Evolutionary conservation across 2,113 vertebrate genomes (phyloP).

Genomic region (Nerophis ophidion): DNA sequence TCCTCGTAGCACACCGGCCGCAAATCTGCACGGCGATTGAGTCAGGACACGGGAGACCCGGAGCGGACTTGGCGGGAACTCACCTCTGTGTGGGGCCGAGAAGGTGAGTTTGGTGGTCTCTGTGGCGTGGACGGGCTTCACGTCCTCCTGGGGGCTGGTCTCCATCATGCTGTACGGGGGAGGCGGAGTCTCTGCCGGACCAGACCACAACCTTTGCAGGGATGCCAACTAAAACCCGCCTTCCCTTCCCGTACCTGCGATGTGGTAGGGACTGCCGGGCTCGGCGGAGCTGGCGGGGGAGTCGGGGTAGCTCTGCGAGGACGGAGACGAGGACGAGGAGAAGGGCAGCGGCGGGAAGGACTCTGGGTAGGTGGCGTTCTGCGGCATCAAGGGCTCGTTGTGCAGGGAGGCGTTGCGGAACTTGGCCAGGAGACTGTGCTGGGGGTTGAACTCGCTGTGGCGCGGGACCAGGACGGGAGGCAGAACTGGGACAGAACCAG

Average conservation of each 20-base stretch:
- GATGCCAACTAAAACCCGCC: too few species aligned
- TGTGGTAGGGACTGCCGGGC: conserved; percentile 83
- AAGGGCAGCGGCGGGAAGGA: conserved; percentile 84
- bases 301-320: conserved; percentile 77
- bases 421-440: conserved; percentile 92
- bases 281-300: conserved; percentile 84
- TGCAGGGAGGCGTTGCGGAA: conserved; percentile 88
- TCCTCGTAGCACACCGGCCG: conserved; percentile 97
- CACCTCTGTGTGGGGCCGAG: conserved; percentile 79
- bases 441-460: conserved; percentile 96
- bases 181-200: conserved; percentile 79
- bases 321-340: conserved; percentile 76
- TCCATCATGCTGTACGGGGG: conserved; percentile 82
- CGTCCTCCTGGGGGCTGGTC: conserved; percentile 71
- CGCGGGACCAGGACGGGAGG: conserved; percentile 94
- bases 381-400: conserved; percentile 90
- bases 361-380: conserved; percentile 91
- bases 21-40: conserved; percentile 70
- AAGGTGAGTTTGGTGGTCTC: conserved; percentile 75
- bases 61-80: background rate
- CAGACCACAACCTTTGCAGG: background rate
- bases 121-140: conserved; percentile 72
- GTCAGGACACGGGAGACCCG: background rate
- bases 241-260: conserved; percentile 71
- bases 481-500: conserved; percentile 72